Percentiles rank a stretch among this genome's conserved stretches.
Conservation (phyloP, 1,140 invertebrate species). For the Lepidurus arcticus region DNA sequence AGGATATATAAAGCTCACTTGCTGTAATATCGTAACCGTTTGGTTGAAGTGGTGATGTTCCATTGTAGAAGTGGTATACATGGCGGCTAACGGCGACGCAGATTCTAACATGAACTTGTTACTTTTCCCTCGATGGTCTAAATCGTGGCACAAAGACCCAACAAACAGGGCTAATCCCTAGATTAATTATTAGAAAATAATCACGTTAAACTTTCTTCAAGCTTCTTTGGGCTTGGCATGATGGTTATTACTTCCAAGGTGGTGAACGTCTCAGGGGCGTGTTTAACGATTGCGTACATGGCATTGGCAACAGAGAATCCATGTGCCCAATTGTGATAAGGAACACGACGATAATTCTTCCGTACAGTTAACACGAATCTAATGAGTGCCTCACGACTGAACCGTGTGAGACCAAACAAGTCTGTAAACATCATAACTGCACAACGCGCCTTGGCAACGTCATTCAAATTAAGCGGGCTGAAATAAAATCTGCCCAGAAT, state of each 20-base stretch:
- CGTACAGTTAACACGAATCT: constrained; percentile 70
- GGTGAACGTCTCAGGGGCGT: constrained; percentile 51
- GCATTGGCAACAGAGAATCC: constrained; percentile 78
- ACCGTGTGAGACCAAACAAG: constrained; percentile 57
- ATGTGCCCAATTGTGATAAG: constrained; percentile 81
- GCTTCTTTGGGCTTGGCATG: background rate
- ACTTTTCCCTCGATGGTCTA: constrained; percentile 77
- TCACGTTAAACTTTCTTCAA: background rate
- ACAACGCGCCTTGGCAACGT: constrained; percentile 61
- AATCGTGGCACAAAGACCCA: constrained; percentile 72
- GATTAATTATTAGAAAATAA: constrained; percentile 35
- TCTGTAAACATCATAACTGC: constrained; percentile 73
- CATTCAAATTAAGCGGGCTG: constrained; percentile 60
- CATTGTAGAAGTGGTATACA: constrained; percentile 94
- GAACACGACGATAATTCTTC: constrained; percentile 74
- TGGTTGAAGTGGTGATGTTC: constrained; percentile 98
- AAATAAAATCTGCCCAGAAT: constrained; percentile 57
- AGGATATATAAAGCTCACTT: constrained; percentile 52
- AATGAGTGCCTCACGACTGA: constrained; percentile 57
- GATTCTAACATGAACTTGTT: constrained; percentile 70
- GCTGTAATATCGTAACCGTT: constrained; percentile 93
- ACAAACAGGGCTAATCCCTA: constrained; percentile 69
- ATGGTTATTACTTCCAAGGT: constrained; percentile 52
- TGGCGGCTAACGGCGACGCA: constrained; percentile 74
- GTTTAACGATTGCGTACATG: constrained; percentile 70